These are phyloP conservation scores for Pelagia noctiluca DNA, from an alignment of 30 jellyfish, hydroid and myxozoan genomes.

Conservation along the genomic window DNA sequence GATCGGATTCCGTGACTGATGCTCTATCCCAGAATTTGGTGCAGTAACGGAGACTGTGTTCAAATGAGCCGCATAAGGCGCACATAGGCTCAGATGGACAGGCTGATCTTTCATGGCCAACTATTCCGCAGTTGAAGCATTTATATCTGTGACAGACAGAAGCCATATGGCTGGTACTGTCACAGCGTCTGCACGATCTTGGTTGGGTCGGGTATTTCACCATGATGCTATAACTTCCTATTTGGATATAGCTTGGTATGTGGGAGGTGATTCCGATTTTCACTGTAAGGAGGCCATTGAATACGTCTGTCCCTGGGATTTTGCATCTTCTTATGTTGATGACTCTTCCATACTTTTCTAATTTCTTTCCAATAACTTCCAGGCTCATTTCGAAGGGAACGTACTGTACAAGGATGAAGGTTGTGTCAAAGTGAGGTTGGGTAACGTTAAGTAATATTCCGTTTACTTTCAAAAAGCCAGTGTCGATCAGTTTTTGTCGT, in stretches of 20 bases:
- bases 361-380: background rate
- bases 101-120: background rate
- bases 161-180: conserved; percentile 5
- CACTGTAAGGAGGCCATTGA: background rate
- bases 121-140: background rate
- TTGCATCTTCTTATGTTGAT: background rate
- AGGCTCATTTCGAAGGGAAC: conserved; percentile 1
- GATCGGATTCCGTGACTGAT: background rate
- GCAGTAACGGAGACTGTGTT: background rate
- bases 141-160: background rate
- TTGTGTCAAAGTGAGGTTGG: background rate
- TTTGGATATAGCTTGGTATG: too few species aligned
- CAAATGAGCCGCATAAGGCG: background rate
- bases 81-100: background rate
- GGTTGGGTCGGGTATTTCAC: background rate
- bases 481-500: too few species aligned
- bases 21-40: background rate
- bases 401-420: background rate
- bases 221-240: background rate
- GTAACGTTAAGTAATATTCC: too few species aligned
- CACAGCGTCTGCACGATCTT: background rate
- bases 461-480: too few species aligned
- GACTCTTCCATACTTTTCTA: background rate
- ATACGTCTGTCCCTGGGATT: background rate
- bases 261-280: too few species aligned